A percentile compares a stretch with the other conserved stretches of the same genome.
Evolutionary conservation across 2,888 invertebrate genomes (phyloP).

Genomic region (Cyaniris semiargus): DNA sequence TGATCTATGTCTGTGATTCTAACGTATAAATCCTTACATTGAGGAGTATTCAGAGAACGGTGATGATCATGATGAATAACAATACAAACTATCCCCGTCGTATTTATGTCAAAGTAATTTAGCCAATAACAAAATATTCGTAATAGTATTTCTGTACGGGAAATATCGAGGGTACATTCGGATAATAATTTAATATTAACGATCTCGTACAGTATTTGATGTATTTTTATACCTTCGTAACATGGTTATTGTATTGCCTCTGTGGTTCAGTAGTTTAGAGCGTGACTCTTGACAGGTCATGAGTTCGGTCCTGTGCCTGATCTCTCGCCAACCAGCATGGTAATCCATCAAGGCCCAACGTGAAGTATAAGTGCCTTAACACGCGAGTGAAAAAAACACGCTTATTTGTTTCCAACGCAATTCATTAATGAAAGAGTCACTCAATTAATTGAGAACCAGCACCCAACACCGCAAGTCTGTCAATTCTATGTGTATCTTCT

Average conservation of each 20-base stretch:
- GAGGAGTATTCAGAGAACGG: background rate
- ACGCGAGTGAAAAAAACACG: too few species aligned
- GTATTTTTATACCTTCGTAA: background rate
- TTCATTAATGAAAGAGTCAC: too few species aligned
- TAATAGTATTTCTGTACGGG: background rate
- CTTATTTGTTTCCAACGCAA: too few species aligned
- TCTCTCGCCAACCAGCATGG: too few species aligned
- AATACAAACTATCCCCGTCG: background rate
- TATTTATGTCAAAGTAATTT: background rate
- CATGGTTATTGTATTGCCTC: background rate
- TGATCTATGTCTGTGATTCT: too few species aligned
- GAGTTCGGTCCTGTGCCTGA: too few species aligned
- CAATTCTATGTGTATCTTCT: too few species aligned
- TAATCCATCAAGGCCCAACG: too few species aligned
- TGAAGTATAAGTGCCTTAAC: too few species aligned
- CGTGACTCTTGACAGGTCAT: too few species aligned
- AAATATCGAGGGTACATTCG: background rate
- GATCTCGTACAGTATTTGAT: background rate
- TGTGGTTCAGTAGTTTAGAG: background rate
- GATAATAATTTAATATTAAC: background rate
- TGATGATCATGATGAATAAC: background rate
- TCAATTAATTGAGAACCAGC: too few species aligned
- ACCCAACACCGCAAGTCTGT: too few species aligned
- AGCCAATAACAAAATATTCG: conserved; percentile 19
- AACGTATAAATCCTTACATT: background rate